Base-by-base conservation (phyloP, 2,797 vertebrate species). In the Hydrolagus colliei region DNA sequence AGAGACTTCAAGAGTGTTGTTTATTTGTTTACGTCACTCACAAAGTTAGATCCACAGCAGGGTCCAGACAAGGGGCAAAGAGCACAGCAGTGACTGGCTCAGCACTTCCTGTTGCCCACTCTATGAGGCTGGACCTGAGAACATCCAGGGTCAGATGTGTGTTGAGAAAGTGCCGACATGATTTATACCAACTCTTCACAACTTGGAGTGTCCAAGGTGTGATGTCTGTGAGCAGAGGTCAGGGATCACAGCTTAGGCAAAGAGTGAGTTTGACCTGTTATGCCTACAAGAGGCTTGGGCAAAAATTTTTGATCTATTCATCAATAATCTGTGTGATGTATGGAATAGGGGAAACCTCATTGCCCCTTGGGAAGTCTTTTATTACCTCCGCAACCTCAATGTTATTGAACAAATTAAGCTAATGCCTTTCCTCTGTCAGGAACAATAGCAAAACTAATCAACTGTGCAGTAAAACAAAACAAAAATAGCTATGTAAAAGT, bases 371-470 rank as follows among this genome's bases (percentile, higher is more conserved):
- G 79, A 84, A 84, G 79, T 71, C 79, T 84, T 84, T 84, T 67
- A 84, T 84, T 80, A 71, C 79, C 27, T 71, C 65, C 41, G 79
- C 65, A 84, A 84, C 63, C 79, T 20, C 65, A 84, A 84, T 84
- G 79, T 84, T 84, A 84, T 84, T 84, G 79, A 84, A 84, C 65
- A 84, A 84, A 71, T 84, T 84, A 84, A 71, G 79, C 65, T 84
- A 84, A 84, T 84, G 79, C 20, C 79, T 84, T 84, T 84, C 63
- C 65, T 84, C 79, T 84, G 79, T 84, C 79, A 84, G 79, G 41
- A 84, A 84, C 79, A 84, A 84, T 84, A 84, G 71, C 71, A 84
- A 71, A 77, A 20, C 65, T 84, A 84, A 68, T 68, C 65, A 84
- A 84, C 79, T 41, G 20, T 11, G 65, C 41, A 52, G 65, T 84